phyloP scores from a whole-genome alignment of 2,888 invertebrate genomes.

The Habroteleia sp. region DNA sequence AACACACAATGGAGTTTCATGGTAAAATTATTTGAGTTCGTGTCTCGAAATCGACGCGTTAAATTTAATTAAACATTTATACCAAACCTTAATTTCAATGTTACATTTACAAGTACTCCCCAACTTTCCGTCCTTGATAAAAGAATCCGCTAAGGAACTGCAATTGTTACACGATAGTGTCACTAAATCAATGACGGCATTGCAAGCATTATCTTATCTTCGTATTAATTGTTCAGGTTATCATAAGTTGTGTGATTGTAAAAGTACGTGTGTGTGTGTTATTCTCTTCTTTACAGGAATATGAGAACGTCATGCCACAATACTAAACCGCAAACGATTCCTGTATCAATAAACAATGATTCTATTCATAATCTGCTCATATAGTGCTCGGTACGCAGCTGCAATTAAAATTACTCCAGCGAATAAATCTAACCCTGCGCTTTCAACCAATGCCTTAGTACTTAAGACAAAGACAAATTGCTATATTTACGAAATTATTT shows the following conservation, averaged over 20 bases:
- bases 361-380: no score
- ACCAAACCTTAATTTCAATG: conserved; percentile 32
- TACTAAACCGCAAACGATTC: no score
- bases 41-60: conserved; percentile 1
- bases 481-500: no score
- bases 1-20: no score
- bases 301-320: neutral
- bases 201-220: conserved; percentile 16
- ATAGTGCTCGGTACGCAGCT: no score
- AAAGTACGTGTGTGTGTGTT: conserved; percentile 1
- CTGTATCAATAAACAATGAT: no score
- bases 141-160: conserved; percentile 12
- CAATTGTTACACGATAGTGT: neutral
- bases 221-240: conserved; percentile 22
- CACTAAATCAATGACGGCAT: neutral
- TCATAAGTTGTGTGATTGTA: conserved; percentile 10
- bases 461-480: no score
- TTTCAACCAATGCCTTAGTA: no score
- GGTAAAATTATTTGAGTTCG: conserved; percentile 17
- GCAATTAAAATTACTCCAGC: no score
- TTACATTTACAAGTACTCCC: conserved; percentile 21
- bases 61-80: conserved; percentile 26
- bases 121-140: conserved; percentile 16
- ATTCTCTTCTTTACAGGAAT: conserved; percentile 1
- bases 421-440: no score